A percentile compares a stretch with the other conserved stretches of the same genome.
These are phyloP conservation scores for Apocheima hispidaria DNA, from an alignment of 2,888 invertebrate species.

Conservation along the genomic window DNA sequence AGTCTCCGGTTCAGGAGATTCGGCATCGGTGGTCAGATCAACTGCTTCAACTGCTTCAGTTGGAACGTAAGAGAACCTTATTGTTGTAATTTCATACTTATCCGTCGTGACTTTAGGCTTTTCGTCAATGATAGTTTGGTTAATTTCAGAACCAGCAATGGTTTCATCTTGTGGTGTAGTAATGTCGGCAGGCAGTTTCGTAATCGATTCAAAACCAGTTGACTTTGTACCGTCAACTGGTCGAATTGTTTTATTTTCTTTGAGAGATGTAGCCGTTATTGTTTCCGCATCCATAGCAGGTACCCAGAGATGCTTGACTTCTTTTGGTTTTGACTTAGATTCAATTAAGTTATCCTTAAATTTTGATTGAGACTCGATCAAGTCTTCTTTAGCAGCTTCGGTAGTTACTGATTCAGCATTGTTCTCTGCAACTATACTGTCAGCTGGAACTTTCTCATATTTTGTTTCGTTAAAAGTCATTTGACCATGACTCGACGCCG, in stretches of 20 bases:
- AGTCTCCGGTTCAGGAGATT: conserved; percentile 46
- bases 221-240: conserved; percentile 67
- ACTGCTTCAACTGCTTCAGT: conserved; percentile 59
- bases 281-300: conserved; percentile 57
- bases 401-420: conserved; percentile 59
- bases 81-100: conserved; percentile 80
- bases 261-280: conserved; percentile 55
- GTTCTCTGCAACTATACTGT: conserved; percentile 71
- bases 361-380: conserved; percentile 45
- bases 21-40: conserved; percentile 52
- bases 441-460: conserved; percentile 68
- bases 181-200: conserved; percentile 75
- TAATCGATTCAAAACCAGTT: conserved; percentile 82
- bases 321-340: conserved; percentile 48
- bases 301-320: conserved; percentile 62
- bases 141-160: conserved; percentile 59
- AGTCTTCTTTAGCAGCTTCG: conserved; percentile 51
- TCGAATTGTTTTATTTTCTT: conserved; percentile 61
- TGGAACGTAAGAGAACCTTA: conserved; percentile 76
- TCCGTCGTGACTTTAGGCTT: conserved; percentile 61
- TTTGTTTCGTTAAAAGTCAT: conserved; percentile 59
- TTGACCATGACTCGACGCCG: conserved; percentile 49
- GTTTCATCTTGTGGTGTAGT: conserved; percentile 78
- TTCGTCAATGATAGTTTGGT: conserved; percentile 56
- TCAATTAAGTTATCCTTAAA: conserved; percentile 52